Conservation (phyloP, 2,888 invertebrate genomes). For the Hoplodrina ambigua region DNA sequence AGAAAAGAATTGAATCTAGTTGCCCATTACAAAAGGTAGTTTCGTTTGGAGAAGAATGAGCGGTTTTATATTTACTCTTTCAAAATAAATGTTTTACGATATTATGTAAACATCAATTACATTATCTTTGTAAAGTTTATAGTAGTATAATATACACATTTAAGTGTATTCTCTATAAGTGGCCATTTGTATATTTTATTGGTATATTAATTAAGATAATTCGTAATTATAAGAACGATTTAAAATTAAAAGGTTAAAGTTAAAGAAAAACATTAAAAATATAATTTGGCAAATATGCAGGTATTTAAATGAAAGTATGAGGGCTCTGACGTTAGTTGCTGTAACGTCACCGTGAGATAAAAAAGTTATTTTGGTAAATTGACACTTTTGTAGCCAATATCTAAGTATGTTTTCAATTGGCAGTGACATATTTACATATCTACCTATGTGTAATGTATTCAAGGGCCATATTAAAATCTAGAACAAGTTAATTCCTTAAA, state of each 20-base stretch:
- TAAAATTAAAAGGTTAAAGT: no score
- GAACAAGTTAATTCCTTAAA: constrained; percentile 9
- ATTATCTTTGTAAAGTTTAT: no score
- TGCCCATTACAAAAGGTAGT: neutral
- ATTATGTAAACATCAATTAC: no score
- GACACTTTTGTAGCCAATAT: neutral
- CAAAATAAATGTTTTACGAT: no score
- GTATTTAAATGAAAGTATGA: constrained; percentile 10
- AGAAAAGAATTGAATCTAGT: no score
- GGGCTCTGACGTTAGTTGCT: constrained; percentile 7
- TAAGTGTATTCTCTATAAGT: no score
- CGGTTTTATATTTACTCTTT: neutral
- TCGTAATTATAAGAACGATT: no score
- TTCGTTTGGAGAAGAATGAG: neutral
- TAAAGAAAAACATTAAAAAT: no score
- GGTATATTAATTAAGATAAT: no score
- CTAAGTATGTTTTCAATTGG: neutral
- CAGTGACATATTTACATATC: neutral
- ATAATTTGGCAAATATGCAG: neutral
- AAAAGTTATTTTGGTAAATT: constrained; percentile 1
- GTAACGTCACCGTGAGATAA: constrained; percentile 6
- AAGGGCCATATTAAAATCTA: constrained; percentile 30
- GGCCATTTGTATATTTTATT: no score
- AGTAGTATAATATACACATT: no score
- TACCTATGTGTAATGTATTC: constrained; percentile 4